A percentile compares a stretch with the other conserved stretches of the same genome.
Evolutionary conservation across 2,888 invertebrate genomes (phyloP).

Genomic region (Eucera pruinosa): DNA sequence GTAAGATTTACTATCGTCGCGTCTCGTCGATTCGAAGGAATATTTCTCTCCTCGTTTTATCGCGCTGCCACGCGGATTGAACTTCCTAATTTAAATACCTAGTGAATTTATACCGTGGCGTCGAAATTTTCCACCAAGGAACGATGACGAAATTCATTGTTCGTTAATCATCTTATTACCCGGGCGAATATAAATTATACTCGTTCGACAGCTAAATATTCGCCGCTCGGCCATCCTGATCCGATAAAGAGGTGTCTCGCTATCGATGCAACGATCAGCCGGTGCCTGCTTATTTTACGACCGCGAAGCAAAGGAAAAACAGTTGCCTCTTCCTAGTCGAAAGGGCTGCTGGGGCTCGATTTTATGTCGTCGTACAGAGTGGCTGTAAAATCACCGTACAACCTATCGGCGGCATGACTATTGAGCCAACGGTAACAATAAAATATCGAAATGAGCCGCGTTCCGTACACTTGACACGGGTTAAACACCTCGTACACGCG

Average conservation of each 20-base stretch:
- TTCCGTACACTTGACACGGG: slow-evolving; percentile 37
- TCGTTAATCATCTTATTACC: slow-evolving; percentile 11
- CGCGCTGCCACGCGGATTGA: too few species aligned
- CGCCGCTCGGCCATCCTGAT: slow-evolving; percentile 19
- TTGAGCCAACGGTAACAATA: slow-evolving; percentile 61
- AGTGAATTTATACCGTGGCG: too few species aligned
- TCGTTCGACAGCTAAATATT: slow-evolving; percentile 29
- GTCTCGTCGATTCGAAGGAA: too few species aligned
- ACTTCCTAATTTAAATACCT: too few species aligned
- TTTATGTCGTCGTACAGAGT: slow-evolving; percentile 23
- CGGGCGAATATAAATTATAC: slow-evolving; percentile 13
- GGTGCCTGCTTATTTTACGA: slow-evolving; percentile 34
- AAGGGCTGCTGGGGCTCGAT: slow-evolving; percentile 11
- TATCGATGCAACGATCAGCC: slow-evolving; percentile 35
- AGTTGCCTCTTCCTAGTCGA: slow-evolving; percentile 32
- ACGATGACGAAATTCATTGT: too few species aligned
- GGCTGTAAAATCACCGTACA: slow-evolving; percentile 51
- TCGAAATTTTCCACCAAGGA: too few species aligned
- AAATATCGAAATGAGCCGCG: slow-evolving; percentile 62
- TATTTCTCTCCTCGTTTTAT: too few species aligned
- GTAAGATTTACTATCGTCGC: too few species aligned
- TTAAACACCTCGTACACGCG: slow-evolving; percentile 38
- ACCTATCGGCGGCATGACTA: slow-evolving; percentile 49
- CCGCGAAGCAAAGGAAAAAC: slow-evolving; percentile 6
- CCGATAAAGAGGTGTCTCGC: slow-evolving; percentile 22